phyloP scores from a whole-genome alignment of 2,888 invertebrate genomes.

The Zaprionus obscuricornis region DNA sequence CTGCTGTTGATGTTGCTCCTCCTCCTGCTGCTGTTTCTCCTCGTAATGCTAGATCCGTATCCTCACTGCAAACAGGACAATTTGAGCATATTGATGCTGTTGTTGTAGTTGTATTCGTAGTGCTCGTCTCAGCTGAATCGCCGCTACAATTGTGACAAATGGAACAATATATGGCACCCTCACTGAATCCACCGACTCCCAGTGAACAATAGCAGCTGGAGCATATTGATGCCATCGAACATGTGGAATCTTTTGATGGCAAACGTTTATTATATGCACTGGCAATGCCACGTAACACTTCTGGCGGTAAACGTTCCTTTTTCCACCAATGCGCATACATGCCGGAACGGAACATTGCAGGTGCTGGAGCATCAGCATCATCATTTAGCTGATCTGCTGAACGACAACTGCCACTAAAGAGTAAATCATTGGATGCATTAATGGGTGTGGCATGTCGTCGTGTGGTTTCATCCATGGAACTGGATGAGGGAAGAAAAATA shows the following conservation, averaged over 20 bases:
- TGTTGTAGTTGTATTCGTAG: conserved; percentile 73
- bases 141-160: conserved; percentile 78
- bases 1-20: too few relatives aligned
- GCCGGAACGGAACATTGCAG: conserved; percentile 89
- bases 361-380: conserved; percentile 39
- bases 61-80: conserved; percentile 75
- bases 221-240: conserved; percentile 58
- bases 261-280: conserved; percentile 84
- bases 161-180: conserved; percentile 77
- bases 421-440: conserved; percentile 24
- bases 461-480: conserved; percentile 56
- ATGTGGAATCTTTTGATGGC: conserved; percentile 81
- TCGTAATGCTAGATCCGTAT: conserved; percentile 31
- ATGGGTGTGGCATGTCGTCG: neutral
- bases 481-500: conserved; percentile 77
- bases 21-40: too few relatives aligned
- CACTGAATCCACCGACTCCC: conserved; percentile 77
- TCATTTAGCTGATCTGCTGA: conserved; percentile 52
- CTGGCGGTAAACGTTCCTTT: conserved; percentile 91
- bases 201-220: conserved; percentile 77
- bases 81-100: conserved; percentile 63
- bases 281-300: conserved; percentile 85
- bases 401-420: conserved; percentile 56
- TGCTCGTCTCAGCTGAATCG: conserved; percentile 50
- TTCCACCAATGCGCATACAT: conserved; percentile 97